Base-by-base conservation (phyloP, 2,888 invertebrate species). In the Melikaiella ostensackeni region DNA sequence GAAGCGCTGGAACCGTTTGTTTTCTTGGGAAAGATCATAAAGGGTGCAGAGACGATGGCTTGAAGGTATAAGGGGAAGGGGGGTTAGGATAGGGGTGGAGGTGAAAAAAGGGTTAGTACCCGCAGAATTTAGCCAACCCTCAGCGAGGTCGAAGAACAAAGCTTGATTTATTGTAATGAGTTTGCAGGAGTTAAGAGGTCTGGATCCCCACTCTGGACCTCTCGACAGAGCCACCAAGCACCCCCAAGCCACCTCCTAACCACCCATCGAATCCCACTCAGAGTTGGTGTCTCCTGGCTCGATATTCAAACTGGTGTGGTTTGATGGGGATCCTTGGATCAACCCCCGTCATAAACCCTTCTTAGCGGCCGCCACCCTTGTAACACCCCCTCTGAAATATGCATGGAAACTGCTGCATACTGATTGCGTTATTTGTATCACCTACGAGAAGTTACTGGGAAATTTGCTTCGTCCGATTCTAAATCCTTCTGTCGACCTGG, bases 161-260 rank as follows among this genome's bases (percentile, higher is more conserved):
- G 91, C 91, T 91, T 91, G 91, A 91, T 91, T 91, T 91, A 91
- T 91, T 91, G 91, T 91, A 91, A 91, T 91, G 91, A 91, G 91
- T 91, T 91, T 91, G 90, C 88, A 86, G 90, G 90, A 91, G 91
- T 91, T 91, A 90, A 91, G 91, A 91, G 91, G 90, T 87, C 87
- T 85, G 82, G 83, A 80, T 79, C 82, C 77, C 75, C 70, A 57
- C 81, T 83, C 64, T 77, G 57, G 73, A 33, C 62, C 73, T 59
- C 61, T 63, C 70, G 62, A 61, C 61, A 57, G 50, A 74, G 74
- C 70, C 24, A 24, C 30, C 64, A 19, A 64, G 30, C 30, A 61
- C 50, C 38, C 63, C 70, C 77, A 80, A 64, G 63, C 79, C 63
- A 64, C 78, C 70, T 76, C 62, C 57, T 74, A 62, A 61, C 79